phyloP scores from a whole-genome alignment of 2,113 vertebrate genomes.

The Rhegmatorhina hoffmannsi region DNA sequence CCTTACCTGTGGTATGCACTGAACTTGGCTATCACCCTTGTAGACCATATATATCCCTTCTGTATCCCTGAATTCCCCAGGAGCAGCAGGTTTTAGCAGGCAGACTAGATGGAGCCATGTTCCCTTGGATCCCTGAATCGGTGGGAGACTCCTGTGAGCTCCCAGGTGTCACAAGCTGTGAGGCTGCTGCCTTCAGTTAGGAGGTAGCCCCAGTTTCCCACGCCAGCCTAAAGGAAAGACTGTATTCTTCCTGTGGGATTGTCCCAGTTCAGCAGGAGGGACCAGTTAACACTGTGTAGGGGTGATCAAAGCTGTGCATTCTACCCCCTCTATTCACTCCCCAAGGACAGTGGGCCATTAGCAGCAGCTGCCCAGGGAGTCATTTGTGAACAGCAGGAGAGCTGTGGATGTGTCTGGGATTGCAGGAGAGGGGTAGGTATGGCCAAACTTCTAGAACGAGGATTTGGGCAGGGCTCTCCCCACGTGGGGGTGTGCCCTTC shows the following conservation, averaged over 20 bases:
- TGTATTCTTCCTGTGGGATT: background rate
- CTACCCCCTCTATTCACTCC: no score
- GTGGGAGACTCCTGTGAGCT: background rate
- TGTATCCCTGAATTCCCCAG: rapidly evolving
- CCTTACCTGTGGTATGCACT: background rate
- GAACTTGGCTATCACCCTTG: background rate
- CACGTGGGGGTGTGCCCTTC: no score
- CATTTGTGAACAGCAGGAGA: background rate
- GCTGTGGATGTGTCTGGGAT: background rate
- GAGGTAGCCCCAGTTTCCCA: background rate
- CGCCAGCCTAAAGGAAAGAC: background rate
- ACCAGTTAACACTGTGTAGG: no score
- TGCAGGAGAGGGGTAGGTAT: background rate
- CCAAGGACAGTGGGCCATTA: no score
- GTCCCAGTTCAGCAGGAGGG: no score
- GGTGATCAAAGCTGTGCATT: no score
- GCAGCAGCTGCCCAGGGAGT: no score
- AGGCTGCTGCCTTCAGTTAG: background rate
- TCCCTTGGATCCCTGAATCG: background rate
- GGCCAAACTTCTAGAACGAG: no score
- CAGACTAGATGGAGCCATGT: background rate
- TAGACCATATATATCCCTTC: rapidly evolving
- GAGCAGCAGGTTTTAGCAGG: background rate
- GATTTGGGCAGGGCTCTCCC: no score
- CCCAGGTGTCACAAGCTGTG: background rate